A percentile compares a stretch with the other conserved stretches of the same genome.
Conservation (phyloP, 2,888 invertebrate genomes). For the Sialis lutaria region DNA sequence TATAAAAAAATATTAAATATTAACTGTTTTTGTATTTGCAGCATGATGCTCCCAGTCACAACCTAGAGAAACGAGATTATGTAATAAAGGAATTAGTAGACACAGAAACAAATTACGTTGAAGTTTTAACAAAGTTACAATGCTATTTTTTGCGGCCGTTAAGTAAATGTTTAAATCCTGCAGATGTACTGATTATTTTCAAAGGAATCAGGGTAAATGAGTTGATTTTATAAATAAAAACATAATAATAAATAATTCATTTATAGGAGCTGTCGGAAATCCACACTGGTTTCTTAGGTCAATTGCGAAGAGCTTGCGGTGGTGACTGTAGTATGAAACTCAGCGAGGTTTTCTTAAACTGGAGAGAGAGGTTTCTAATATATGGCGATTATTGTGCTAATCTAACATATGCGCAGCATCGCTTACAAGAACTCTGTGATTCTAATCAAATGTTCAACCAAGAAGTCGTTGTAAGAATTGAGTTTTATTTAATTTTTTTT, state of each 20-base stretch:
- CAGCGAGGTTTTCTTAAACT: constrained; percentile 76
- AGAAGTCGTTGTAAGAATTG: constrained; percentile 42
- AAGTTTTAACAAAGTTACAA: constrained; percentile 73
- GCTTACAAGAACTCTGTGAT: constrained; percentile 58
- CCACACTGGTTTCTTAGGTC: constrained; percentile 68
- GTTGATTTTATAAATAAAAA: not conserved
- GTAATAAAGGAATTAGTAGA: constrained; percentile 86
- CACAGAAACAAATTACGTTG: constrained; percentile 93
- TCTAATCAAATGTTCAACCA: constrained; percentile 46
- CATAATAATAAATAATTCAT: not conserved
- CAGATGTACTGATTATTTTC: constrained; percentile 69
- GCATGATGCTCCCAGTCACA: constrained; percentile 36
- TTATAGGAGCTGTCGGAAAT: constrained; percentile 66
- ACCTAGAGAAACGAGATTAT: constrained; percentile 78
- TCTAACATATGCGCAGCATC: constrained; percentile 73
- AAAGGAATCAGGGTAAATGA: constrained; percentile 64
- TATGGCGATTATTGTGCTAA: constrained; percentile 96
- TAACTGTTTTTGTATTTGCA: constrained; percentile 15
- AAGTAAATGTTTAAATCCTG: constrained; percentile 46
- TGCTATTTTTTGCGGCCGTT: constrained; percentile 67
- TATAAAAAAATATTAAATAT: no score
- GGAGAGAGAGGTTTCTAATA: constrained; percentile 76
- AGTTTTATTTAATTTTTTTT: not conserved
- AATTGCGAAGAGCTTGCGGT: constrained; percentile 56
- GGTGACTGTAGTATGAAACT: constrained; percentile 40